Conservation (phyloP, 1,140 invertebrate genomes). For the Dolichoris vasculosae region DNA sequence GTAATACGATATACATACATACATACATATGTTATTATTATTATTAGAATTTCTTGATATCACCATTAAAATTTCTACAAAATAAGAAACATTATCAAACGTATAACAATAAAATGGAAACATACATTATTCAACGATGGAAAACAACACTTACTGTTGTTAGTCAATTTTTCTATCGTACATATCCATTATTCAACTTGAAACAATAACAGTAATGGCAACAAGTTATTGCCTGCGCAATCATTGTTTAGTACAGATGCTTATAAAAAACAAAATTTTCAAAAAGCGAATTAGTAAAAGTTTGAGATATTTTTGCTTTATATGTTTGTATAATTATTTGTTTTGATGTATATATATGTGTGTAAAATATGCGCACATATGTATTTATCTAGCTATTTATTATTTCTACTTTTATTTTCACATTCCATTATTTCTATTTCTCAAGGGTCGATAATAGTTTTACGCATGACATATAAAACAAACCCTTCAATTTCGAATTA, state of each 20-base stretch:
- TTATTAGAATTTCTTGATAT: background rate
- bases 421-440: background rate
- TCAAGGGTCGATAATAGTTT: background rate
- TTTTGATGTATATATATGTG: no score
- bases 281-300: background rate
- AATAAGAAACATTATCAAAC: background rate
- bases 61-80: background rate
- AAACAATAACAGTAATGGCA: background rate
- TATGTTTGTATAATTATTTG: no score
- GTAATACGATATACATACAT: background rate
- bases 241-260: background rate
- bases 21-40: no score
- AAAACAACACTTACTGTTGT: background rate
- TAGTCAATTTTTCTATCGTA: background rate
- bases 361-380: background rate
- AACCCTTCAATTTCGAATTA: background rate
- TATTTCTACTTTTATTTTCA: background rate
- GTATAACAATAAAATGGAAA: background rate
- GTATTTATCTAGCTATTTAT: background rate
- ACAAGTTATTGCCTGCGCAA: background rate
- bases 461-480: background rate
- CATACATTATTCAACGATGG: background rate
- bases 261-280: background rate
- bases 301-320: no score
- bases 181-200: background rate